Conservation (phyloP, 2,113 vertebrate species). For the Hippocampus barbouri region DNA sequence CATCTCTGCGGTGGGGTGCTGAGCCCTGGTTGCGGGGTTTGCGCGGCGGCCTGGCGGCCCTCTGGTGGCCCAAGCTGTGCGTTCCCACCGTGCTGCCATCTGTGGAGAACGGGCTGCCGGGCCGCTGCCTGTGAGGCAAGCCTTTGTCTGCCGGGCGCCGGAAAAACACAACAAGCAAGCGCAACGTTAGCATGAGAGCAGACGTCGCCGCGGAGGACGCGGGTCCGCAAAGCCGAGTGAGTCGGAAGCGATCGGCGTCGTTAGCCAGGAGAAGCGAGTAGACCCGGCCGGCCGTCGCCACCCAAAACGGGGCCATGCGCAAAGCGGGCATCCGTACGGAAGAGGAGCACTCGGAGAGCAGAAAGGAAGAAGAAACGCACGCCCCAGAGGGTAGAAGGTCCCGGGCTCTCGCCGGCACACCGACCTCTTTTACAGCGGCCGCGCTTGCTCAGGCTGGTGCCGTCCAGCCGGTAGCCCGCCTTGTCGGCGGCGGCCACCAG, state of each 20-base stretch:
- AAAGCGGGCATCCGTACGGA: conserved; percentile 28
- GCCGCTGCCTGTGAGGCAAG: conserved; percentile 84
- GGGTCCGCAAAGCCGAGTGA: conserved; percentile 16
- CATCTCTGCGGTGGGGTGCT: conserved; percentile 86
- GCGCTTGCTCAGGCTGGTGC: conserved; percentile 93
- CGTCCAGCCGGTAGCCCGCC: conserved; percentile 92
- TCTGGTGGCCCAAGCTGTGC: conserved; percentile 89
- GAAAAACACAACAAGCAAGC: not conserved
- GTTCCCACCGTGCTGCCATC: conserved; percentile 86
- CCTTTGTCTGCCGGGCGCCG: conserved; percentile 80
- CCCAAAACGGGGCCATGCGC: conserved; percentile 48
- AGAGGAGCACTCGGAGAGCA: conserved; percentile 35
- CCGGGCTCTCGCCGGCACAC: conserved; percentile 25
- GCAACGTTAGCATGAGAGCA: conserved; percentile 22
- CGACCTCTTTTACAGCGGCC: conserved; percentile 76
- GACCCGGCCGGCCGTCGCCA: conserved; percentile 16
- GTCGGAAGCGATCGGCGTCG: conserved; percentile 15
- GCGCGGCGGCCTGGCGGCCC: conserved; percentile 82
- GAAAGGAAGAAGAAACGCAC: conserved; percentile 20
- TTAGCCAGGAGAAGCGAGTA: conserved; percentile 23
- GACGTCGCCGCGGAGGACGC: conserved; percentile 22
- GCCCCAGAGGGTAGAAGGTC: conserved; percentile 14
- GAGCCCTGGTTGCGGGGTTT: conserved; percentile 89
- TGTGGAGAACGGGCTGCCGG: conserved; percentile 93
- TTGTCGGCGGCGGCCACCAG: conserved; percentile 94